Conservation (phyloP, 2,113 vertebrate genomes). For the Caretta caretta region DNA sequence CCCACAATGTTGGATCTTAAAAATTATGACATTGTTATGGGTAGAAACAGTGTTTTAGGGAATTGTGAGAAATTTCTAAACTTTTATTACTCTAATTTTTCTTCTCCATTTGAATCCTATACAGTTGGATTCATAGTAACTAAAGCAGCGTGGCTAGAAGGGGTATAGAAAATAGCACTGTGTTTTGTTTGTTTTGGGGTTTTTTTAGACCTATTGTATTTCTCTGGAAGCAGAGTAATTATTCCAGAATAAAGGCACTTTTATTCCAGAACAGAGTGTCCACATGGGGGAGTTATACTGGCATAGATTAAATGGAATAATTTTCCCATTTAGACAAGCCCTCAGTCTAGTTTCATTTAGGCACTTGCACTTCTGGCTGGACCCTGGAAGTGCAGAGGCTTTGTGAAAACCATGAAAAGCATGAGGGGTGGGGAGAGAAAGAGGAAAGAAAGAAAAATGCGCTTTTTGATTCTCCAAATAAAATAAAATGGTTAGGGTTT, state of each 20-base stretch:
- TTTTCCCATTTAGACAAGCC: background rate
- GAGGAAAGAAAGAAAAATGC: background rate
- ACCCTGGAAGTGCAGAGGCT: slow-evolving; percentile 12
- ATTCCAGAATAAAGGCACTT: background rate
- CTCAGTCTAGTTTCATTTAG: background rate
- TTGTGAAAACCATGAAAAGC: background rate
- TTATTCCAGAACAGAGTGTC: background rate
- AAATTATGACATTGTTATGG: background rate
- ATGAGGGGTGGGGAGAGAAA: background rate
- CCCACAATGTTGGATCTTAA: background rate
- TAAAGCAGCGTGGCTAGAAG: background rate
- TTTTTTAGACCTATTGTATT: background rate
- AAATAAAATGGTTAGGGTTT: background rate
- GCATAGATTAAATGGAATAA: background rate
- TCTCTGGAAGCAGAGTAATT: background rate
- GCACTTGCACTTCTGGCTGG: background rate
- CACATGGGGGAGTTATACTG: background rate
- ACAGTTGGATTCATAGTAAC: background rate
- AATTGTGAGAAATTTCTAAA: background rate
- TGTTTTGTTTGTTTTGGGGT: background rate
- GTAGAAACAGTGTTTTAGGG: background rate
- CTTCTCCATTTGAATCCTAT: background rate
- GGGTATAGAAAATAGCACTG: background rate
- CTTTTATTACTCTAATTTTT: background rate
- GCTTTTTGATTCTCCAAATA: background rate